Evolutionary conservation across 1,140 invertebrate genomes (phyloP).

Genomic region (Asobara japonica): DNA sequence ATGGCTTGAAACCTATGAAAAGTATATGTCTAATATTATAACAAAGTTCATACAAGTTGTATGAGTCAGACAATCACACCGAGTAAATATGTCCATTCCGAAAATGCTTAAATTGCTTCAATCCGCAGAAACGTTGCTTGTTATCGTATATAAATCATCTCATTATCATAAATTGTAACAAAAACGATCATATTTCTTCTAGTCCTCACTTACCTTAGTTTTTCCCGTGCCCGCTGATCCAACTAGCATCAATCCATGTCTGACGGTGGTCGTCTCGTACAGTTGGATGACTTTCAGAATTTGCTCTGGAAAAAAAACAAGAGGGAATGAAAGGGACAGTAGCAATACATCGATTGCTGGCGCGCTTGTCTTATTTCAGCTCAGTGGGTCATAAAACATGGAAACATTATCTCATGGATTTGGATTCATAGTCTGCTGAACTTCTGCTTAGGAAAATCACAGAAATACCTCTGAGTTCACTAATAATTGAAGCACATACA

Average conservation of each 20-base stretch:
- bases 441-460: too few relatives aligned
- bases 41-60: too few relatives aligned
- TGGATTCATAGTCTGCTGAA: too few relatives aligned
- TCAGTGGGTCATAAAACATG: neutral
- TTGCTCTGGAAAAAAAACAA: conserved; percentile 69
- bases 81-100: neutral
- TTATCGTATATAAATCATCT: neutral
- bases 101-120: neutral
- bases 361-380: too few relatives aligned
- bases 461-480: too few relatives aligned
- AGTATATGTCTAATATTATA: too few relatives aligned
- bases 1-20: too few relatives aligned
- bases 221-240: conserved; percentile 81
- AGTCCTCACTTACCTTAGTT: conserved; percentile 74
- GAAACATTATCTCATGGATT: too few relatives aligned
- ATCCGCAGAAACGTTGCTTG: neutral
- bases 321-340: too few relatives aligned
- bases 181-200: neutral
- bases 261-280: conserved; percentile 84
- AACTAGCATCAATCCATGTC: conserved; percentile 86
- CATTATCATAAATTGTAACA: neutral
- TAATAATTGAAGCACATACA: too few relatives aligned
- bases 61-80: too few relatives aligned
- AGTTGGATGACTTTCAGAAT: conserved; percentile 80
- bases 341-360: too few relatives aligned